Percentiles rank a stretch among this genome's conserved stretches.
phyloP scores from a whole-genome alignment of 2,113 vertebrate species.

The Myodes glareolus region DNA sequence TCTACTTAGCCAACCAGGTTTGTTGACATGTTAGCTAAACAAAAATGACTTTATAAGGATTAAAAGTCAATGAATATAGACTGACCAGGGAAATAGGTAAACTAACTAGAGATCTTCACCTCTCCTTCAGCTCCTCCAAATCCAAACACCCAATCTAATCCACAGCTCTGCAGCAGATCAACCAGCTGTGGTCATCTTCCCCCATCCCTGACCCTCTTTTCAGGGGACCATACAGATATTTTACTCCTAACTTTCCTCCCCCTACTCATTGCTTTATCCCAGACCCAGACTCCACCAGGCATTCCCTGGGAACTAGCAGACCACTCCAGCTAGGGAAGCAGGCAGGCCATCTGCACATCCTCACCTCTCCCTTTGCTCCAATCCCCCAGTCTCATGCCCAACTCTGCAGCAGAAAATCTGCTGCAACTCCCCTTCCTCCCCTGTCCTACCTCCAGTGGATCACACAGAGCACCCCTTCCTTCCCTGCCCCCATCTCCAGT shows the following conservation, averaged over 20 bases:
- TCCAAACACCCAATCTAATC: neutral
- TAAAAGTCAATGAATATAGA: constrained; percentile 12
- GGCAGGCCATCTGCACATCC: neutral
- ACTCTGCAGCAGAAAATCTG: neutral
- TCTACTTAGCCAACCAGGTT: constrained; percentile 10
- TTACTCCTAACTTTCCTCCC: neutral
- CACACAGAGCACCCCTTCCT: neutral
- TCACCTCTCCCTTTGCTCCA: neutral
- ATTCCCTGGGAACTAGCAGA: neutral
- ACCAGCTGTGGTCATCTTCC: neutral
- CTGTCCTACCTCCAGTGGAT: neutral
- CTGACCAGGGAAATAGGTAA: neutral
- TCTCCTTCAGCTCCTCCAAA: neutral
- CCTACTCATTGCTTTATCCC: neutral
- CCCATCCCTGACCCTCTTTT: neutral
- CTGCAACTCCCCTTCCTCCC: neutral
- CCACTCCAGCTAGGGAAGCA: neutral
- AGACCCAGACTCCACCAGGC: neutral
- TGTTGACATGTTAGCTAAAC: constrained; percentile 27
- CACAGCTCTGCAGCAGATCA: neutral
- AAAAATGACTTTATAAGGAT: constrained; percentile 45
- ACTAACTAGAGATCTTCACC: neutral
- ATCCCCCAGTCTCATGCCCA: neutral
- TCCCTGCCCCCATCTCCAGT: neutral
- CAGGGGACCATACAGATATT: neutral